Base-by-base conservation (phyloP, 2,888 invertebrate genomes). In the Cephus nigrinus region DNA sequence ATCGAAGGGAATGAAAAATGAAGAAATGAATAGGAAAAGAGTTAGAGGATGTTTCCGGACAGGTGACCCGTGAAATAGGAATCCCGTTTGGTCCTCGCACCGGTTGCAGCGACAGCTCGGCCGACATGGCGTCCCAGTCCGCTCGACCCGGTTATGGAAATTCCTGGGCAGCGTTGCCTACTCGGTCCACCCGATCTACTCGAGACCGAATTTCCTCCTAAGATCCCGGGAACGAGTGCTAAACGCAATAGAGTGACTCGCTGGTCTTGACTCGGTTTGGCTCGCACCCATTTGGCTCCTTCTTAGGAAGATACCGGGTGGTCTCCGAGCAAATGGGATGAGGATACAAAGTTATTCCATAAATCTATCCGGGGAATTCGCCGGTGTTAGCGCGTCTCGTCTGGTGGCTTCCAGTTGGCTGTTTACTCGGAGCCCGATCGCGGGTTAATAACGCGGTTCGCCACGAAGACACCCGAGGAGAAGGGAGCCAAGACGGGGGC, bases 41-140 rank as follows among this genome's bases (percentile, higher is more conserved):
- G 78, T 74, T 76, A 81, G 69, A 69, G 31, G 34, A 88, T 87
- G 88, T 88, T 89, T 87, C 85, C 86, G 86, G 84, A 80, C 81
- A 87, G 84, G 86, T 86, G 88, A 89, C 84, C 87, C 87, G 89
- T 87, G 88, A 89, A 89, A 88, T 88, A 88, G 86, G 88, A 87
- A 87, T 88, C 86, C 88, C 87, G 84, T 84, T 40, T 15, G 40
- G 40, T 40, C 40, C 15, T 69, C 85, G 87, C 88, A 87, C 86
- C 88, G 86, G 88, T 87, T 86, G 87, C 85, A 88, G 89, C 88
- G 89, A 89, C 89, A 89, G 89, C 89, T 89, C 84, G 89, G 89
- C 83, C 88, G 89, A 89, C 89, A 89, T 87, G 89, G 75, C 40
- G 76, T 35, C 73, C 73, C 78, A 85, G 87, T 84, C 88, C 86